Percentiles rank a stretch among this genome's conserved stretches.
phyloP scores from a whole-genome alignment of 1,140 invertebrate species.

The Hylyphantes graminicola region DNA sequence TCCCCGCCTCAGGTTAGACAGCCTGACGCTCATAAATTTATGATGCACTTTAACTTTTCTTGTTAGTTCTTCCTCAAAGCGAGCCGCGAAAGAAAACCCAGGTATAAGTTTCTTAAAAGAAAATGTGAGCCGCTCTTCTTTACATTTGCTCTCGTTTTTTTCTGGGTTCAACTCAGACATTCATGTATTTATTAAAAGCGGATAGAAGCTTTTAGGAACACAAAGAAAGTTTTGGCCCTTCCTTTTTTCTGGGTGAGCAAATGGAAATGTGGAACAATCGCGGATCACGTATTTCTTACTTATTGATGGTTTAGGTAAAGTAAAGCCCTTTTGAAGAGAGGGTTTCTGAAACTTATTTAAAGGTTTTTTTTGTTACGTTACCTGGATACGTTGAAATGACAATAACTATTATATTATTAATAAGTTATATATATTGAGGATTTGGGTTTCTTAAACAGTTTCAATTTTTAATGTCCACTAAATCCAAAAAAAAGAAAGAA shows the following conservation, averaged over 20 bases:
- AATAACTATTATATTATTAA: no score
- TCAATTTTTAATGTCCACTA: no score
- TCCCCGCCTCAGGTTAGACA: no score
- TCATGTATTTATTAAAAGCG: constrained; percentile 38
- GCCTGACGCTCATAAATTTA: constrained; percentile 18
- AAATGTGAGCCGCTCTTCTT: not conserved
- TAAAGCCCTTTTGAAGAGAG: no score
- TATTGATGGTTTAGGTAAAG: no score
- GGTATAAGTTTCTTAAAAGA: constrained; percentile 19
- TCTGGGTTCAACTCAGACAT: constrained; percentile 10
- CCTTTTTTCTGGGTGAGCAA: not conserved
- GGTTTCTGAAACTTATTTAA: no score
- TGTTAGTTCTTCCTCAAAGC: constrained; percentile 15
- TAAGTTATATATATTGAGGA: no score
- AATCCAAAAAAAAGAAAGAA: no score
- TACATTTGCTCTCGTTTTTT: constrained; percentile 2
- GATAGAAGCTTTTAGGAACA: constrained; percentile 22
- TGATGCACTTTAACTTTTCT: constrained; percentile 39
- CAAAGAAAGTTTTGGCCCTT: constrained; percentile 22
- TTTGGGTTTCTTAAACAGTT: no score
- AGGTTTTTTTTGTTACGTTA: no score
- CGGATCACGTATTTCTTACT: no score
- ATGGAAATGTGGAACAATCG: not conserved
- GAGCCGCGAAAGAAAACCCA: not conserved
- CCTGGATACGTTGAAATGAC: no score